Percentiles rank a stretch among this genome's conserved stretches.
Evolutionary conservation across 2,888 invertebrate species (phyloP).

Genomic region (Exocentrus adspersus): DNA sequence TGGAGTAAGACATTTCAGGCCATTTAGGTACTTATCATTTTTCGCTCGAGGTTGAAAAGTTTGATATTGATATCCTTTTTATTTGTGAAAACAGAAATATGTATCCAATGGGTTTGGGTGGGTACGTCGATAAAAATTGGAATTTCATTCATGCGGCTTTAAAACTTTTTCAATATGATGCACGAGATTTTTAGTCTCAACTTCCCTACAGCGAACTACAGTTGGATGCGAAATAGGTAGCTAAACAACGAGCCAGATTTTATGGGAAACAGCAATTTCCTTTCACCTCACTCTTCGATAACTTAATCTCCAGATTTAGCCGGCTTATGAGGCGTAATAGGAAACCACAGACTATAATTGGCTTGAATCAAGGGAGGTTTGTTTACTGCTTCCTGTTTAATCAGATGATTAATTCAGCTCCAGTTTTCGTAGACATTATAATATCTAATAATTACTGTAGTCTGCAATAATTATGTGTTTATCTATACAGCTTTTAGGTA

Average conservation of each 20-base stretch:
- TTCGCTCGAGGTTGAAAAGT: too few species aligned
- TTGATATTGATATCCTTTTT: too few species aligned
- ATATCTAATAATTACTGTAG: too few species aligned
- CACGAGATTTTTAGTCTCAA: not conserved
- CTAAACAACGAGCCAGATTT: constrained; percentile 15
- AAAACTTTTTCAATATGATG: constrained; percentile 5
- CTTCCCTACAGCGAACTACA: constrained; percentile 5
- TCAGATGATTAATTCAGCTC: constrained; percentile 6
- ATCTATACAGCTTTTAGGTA: too few species aligned
- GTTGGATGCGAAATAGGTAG: constrained; percentile 1
- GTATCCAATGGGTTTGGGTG: too few species aligned
- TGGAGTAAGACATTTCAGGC: too few species aligned
- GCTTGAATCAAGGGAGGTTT: constrained; percentile 20
- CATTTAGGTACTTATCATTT: too few species aligned
- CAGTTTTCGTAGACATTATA: too few species aligned
- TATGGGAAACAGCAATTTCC: constrained; percentile 17
- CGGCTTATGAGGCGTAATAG: constrained; percentile 24
- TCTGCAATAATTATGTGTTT: too few species aligned
- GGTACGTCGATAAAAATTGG: not conserved
- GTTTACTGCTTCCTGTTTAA: constrained; percentile 16
- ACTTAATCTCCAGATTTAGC: constrained; percentile 23
- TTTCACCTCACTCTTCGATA: constrained; percentile 19
- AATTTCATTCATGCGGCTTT: not conserved
- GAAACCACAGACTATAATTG: constrained; percentile 22
- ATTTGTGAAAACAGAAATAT: too few species aligned